Conservation (phyloP, 2,888 invertebrate genomes). For the Diaperis boleti region DNA sequence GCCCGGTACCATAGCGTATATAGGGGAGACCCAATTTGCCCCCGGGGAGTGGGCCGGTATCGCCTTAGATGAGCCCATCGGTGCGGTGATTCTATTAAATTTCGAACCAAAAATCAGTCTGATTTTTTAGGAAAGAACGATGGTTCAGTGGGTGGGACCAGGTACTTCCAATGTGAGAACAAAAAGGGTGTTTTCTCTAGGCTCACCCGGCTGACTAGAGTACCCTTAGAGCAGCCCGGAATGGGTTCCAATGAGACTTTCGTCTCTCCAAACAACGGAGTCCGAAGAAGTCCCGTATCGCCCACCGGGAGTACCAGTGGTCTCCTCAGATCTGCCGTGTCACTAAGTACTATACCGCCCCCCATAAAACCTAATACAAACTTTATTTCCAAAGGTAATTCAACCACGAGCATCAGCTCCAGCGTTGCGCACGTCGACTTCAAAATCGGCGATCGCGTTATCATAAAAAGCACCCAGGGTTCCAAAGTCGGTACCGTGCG, state of each 20-base stretch:
- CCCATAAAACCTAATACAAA: too few species aligned
- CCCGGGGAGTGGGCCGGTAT: constrained; percentile 99
- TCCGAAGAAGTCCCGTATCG: constrained; percentile 59
- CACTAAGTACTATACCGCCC: constrained; percentile 60
- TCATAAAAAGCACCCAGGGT: constrained; percentile 87
- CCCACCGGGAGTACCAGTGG: constrained; percentile 61
- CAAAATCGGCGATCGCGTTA: constrained; percentile 91
- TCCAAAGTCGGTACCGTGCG: constrained; percentile 89
- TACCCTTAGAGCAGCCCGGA: constrained; percentile 73
- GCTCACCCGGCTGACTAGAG: constrained; percentile 84
- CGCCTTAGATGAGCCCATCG: constrained; percentile 94
- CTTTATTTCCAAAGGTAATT: constrained; percentile 64
- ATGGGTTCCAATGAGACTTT: constrained; percentile 55
- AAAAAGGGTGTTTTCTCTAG: constrained; percentile 95
- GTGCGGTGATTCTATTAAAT: too few species aligned
- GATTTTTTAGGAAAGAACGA: constrained; percentile 94
- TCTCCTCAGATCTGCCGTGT: constrained; percentile 55
- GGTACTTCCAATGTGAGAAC: constrained; percentile 94
- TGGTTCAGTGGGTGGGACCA: constrained; percentile 91
- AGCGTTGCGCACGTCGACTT: constrained; percentile 71
- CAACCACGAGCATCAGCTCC: constrained; percentile 68
- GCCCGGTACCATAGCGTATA: constrained; percentile 92
- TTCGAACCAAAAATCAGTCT: too few species aligned
- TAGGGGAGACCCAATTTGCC: constrained; percentile 96
- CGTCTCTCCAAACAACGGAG: constrained; percentile 59